These are phyloP conservation scores for Axis porcinus DNA, from an alignment of 2,113 vertebrate species.

Conservation along the genomic window DNA sequence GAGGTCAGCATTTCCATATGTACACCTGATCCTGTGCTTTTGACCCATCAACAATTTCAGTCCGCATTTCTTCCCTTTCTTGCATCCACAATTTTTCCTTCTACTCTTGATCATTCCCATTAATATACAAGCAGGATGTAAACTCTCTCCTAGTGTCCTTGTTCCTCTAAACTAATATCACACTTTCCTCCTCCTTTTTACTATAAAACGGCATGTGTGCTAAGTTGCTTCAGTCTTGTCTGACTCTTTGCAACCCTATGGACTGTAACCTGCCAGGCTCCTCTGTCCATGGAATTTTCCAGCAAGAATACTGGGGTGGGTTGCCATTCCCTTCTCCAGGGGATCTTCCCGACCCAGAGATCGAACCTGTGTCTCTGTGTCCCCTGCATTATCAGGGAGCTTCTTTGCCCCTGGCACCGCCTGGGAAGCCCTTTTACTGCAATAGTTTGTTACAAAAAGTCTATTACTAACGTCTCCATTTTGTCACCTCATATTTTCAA, in stretches of 20 bases:
- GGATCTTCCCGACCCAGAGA: neutral
- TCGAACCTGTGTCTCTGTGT: neutral
- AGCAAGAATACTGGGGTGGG: neutral
- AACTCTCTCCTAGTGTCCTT: neutral
- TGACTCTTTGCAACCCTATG: neutral
- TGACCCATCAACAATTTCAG: neutral
- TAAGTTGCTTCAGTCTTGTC: neutral
- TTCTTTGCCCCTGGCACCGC: neutral
- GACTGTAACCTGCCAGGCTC: neutral
- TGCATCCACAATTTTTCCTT: neutral
- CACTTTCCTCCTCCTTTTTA: neutral
- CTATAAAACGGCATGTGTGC: neutral
- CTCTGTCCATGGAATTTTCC: neutral
- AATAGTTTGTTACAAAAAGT: neutral
- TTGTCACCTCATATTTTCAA: conserved; percentile 15
- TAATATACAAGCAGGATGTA: neutral
- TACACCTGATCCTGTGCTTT: neutral
- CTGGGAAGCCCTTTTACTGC: neutral
- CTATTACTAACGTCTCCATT: neutral
- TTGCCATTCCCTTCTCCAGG: neutral
- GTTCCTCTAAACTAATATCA: neutral
- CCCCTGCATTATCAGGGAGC: neutral
- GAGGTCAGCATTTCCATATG: neutral
- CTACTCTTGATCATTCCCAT: neutral
- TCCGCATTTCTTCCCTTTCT: neutral